These are phyloP conservation scores for Venturia canescens DNA, from an alignment of 1,140 invertebrate genomes.

Conservation along the genomic window DNA sequence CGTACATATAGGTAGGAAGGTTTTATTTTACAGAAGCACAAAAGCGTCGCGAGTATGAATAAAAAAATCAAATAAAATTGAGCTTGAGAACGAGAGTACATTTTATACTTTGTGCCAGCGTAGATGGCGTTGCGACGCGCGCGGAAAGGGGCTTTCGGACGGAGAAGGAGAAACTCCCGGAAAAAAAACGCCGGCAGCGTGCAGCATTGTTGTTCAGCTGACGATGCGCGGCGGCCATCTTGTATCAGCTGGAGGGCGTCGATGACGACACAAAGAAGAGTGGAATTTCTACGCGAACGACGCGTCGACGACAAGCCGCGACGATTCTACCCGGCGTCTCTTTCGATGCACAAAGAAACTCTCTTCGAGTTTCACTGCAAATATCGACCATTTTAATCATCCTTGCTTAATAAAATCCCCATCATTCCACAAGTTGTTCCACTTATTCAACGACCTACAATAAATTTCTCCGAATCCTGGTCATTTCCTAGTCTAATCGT, in stretches of 20 bases:
- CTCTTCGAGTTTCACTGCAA: no score
- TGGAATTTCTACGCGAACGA: slow-evolving; percentile 55
- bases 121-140: not conserved
- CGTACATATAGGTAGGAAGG: not conserved
- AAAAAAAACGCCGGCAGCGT: slow-evolving; percentile 33
- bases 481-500: no score
- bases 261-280: slow-evolving; percentile 60
- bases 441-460: no score
- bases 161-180: slow-evolving; percentile 32
- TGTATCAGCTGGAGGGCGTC: slow-evolving; percentile 62
- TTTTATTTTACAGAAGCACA: not conserved
- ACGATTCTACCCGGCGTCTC: slow-evolving; percentile 14
- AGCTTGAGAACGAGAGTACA: slow-evolving; percentile 23
- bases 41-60: not conserved
- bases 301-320: not conserved
- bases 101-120: not conserved
- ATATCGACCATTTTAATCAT: no score
- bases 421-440: no score
- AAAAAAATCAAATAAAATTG: not conserved
- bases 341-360: not conserved
- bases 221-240: slow-evolving; percentile 54
- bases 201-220: slow-evolving; percentile 57
- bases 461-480: no score
- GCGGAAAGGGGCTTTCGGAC: not conserved
- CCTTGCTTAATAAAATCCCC: no score